Conservation (phyloP, 2,113 vertebrate genomes). For the Cavia porcellus region DNA sequence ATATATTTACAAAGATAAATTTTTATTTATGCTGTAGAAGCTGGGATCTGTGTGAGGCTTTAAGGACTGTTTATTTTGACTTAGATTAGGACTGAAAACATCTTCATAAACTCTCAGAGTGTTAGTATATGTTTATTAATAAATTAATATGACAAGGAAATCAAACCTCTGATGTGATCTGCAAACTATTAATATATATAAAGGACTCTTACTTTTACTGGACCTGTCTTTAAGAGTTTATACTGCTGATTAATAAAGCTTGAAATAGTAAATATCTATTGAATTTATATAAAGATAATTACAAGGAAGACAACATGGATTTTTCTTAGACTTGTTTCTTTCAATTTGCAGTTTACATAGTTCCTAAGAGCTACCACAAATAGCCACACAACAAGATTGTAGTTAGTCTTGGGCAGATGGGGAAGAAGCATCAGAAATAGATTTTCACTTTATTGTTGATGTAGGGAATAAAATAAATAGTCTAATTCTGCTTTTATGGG, state of each 20-base stretch:
- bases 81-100: slow-evolving; percentile 15
- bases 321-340: background rate
- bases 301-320: background rate
- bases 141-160: background rate
- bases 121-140: background rate
- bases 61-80: background rate
- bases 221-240: slow-evolving; percentile 54
- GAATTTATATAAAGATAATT: slow-evolving; percentile 49
- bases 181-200: background rate
- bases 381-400: background rate
- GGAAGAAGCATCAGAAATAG: background rate
- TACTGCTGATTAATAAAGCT: slow-evolving; percentile 58
- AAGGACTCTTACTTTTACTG: background rate
- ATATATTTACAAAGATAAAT: background rate
- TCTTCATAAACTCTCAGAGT: background rate
- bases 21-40: slow-evolving; percentile 26
- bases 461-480: background rate
- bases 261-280: slow-evolving; percentile 53
- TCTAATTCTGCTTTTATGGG: slow-evolving; percentile 31
- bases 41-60: background rate
- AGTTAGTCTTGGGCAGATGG: background rate
- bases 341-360: background rate
- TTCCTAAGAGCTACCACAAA: background rate
- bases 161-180: background rate
- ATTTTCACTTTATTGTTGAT: background rate